These are phyloP conservation scores for Augochlorella aurata DNA, from an alignment of 2,888 invertebrate species.

Conservation along the genomic window DNA sequence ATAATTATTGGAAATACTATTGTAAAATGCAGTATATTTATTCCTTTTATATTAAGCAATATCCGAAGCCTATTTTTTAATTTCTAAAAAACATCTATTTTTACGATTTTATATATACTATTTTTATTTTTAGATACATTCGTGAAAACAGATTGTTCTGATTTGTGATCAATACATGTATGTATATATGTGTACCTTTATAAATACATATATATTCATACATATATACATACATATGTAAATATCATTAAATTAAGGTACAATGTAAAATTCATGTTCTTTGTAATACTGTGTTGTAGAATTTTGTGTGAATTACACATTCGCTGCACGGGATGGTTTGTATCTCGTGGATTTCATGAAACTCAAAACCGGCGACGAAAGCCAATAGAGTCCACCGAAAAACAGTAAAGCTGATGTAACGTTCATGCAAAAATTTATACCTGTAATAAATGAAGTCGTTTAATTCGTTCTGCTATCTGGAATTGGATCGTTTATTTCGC, in stretches of 20 bases:
- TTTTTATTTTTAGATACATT: conserved; percentile 42
- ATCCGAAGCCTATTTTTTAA: conserved; percentile 44
- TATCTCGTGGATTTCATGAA: conserved; percentile 59
- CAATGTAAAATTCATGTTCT: conserved; percentile 31
- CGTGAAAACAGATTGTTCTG: conserved; percentile 42
- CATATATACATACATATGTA: conserved; percentile 44
- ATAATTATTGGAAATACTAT: conserved; percentile 19
- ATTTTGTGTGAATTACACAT: conserved; percentile 32
- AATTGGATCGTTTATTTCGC: conserved; percentile 2
- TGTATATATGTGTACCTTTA: background rate
- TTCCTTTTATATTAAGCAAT: conserved; percentile 39
- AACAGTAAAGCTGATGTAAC: conserved; percentile 65
- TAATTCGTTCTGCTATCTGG: background rate
- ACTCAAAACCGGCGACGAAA: conserved; percentile 61
- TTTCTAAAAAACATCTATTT: conserved; percentile 45
- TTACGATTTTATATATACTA: conserved; percentile 52
- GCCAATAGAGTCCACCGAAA: conserved; percentile 70
- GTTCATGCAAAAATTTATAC: conserved; percentile 56
- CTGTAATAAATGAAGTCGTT: conserved; percentile 61
- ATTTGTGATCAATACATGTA: conserved; percentile 47
- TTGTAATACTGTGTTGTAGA: conserved; percentile 21
- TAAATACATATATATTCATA: background rate
- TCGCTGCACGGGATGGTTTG: conserved; percentile 8
- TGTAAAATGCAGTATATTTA: conserved; percentile 34
- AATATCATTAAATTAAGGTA: conserved; percentile 45